phyloP scores from a whole-genome alignment of 2,797 vertebrate species.

The Scomberomorus guttatus region DNA sequence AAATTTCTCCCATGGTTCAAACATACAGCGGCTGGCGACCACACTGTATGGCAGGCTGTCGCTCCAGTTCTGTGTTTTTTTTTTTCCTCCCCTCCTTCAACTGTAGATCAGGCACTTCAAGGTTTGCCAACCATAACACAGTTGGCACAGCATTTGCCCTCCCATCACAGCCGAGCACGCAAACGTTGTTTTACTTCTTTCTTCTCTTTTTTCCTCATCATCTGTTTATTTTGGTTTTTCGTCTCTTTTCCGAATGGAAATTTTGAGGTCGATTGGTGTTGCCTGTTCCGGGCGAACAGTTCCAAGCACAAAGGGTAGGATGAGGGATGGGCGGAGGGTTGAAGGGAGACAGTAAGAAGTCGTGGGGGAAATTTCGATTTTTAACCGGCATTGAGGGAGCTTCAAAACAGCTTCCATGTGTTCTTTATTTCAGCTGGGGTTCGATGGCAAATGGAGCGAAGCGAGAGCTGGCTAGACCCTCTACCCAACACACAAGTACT shows the following conservation, averaged over 20 bases:
- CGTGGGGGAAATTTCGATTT: constrained; percentile 63
- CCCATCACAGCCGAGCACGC: constrained; percentile 69
- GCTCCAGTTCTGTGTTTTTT: constrained; percentile 52
- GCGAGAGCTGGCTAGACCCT: constrained; percentile 72
- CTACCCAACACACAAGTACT: constrained; percentile 51
- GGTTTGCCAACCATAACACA: constrained; percentile 86
- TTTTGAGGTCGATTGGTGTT: constrained; percentile 84
- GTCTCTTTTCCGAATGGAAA: constrained; percentile 86
- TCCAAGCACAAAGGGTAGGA: constrained; percentile 73
- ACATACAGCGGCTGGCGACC: constrained; percentile 76
- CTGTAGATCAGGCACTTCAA: constrained; percentile 81
- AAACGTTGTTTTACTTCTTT: constrained; percentile 76
- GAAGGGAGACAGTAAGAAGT: constrained; percentile 69
- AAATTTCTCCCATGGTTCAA: constrained; percentile 82
- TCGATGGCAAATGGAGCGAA: constrained; percentile 84
- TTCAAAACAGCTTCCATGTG: constrained; percentile 81
- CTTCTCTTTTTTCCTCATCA: constrained; percentile 71
- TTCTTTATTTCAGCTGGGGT: constrained; percentile 83
- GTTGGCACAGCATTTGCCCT: constrained; percentile 75
- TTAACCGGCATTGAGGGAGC: constrained; percentile 64
- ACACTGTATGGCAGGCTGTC: constrained; percentile 72
- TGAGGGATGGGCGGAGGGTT: constrained; percentile 58
- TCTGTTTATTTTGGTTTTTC: constrained; percentile 83
- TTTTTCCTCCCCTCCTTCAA: constrained; percentile 48
- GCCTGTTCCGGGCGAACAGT: constrained; percentile 81